Conservation (phyloP, 2,113 vertebrate species). For the Boulengeromyrus knoepffleri region DNA sequence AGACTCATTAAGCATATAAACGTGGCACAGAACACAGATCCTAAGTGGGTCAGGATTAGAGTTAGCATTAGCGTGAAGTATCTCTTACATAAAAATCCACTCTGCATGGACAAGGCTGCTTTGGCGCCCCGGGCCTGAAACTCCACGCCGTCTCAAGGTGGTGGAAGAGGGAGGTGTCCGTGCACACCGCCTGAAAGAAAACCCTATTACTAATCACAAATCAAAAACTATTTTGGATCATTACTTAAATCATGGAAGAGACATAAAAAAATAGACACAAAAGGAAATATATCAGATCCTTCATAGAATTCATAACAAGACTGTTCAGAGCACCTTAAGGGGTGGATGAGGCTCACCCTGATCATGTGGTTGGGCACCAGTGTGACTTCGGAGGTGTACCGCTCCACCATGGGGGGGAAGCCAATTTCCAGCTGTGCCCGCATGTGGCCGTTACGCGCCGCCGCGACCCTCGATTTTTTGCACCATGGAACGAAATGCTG, state of each 20-base stretch:
- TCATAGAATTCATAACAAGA: neutral
- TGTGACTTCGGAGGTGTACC: conserved; percentile 59
- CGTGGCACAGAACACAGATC: conserved; percentile 31
- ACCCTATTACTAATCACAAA: neutral
- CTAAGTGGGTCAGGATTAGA: conserved; percentile 3
- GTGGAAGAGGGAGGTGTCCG: conserved; percentile 62
- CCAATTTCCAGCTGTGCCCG: conserved; percentile 62
- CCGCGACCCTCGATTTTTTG: conserved; percentile 52
- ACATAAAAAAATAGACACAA: neutral
- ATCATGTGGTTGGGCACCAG: conserved; percentile 58
- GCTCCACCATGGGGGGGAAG: conserved; percentile 62
- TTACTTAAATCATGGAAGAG: neutral
- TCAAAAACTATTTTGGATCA: too few species aligned
- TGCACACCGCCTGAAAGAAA: conserved; percentile 60
- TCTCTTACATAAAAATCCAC: conserved; percentile 63
- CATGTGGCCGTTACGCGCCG: conserved; percentile 22
- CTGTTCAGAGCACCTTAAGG: neutral
- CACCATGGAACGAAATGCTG: conserved; percentile 70
- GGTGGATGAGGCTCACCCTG: conserved; percentile 43
- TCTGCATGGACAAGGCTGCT: conserved; percentile 48
- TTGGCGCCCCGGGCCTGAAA: conserved; percentile 51
- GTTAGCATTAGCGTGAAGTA: neutral
- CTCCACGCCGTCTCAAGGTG: conserved; percentile 70
- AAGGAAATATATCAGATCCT: neutral
- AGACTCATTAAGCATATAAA: neutral